A percentile compares a stretch with the other conserved stretches of the same genome.
These are phyloP conservation scores for Corythornis cristatus DNA, from an alignment of 2,113 vertebrate genomes.

Conservation along the genomic window DNA sequence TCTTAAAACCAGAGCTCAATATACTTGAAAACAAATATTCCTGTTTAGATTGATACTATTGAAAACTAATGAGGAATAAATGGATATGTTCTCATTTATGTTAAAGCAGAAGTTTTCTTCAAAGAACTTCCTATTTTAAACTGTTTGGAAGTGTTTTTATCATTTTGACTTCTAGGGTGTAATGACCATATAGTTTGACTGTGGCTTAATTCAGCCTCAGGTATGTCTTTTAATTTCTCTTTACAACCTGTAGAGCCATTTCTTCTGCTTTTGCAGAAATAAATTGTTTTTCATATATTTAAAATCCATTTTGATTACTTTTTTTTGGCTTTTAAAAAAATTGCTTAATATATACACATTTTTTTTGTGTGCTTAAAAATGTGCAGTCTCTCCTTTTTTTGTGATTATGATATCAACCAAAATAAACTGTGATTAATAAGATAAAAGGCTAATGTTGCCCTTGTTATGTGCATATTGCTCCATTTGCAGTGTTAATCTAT, in stretches of 20 bases:
- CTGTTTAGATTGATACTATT: background rate
- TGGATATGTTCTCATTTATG: background rate
- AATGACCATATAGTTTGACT: background rate
- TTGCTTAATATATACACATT: background rate
- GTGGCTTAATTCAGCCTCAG: background rate
- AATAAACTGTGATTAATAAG: background rate
- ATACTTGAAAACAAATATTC: background rate
- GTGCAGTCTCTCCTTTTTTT: background rate
- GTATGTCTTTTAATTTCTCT: background rate
- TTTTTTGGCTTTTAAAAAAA: background rate
- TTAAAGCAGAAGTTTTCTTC: background rate
- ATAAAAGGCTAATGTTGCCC: background rate
- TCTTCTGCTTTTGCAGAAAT: background rate
- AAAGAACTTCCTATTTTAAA: background rate
- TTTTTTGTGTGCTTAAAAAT: background rate
- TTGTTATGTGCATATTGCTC: background rate
- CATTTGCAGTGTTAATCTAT: background rate
- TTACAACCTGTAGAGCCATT: conserved; percentile 32
- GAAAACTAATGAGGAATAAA: background rate
- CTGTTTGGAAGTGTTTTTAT: background rate
- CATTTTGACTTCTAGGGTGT: background rate
- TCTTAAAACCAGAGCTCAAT: background rate
- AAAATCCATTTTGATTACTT: background rate
- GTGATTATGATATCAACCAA: background rate
- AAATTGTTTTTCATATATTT: background rate